phyloP scores from a whole-genome alignment of 2,888 invertebrate genomes.

The Shargacucullia verbasci region DNA sequence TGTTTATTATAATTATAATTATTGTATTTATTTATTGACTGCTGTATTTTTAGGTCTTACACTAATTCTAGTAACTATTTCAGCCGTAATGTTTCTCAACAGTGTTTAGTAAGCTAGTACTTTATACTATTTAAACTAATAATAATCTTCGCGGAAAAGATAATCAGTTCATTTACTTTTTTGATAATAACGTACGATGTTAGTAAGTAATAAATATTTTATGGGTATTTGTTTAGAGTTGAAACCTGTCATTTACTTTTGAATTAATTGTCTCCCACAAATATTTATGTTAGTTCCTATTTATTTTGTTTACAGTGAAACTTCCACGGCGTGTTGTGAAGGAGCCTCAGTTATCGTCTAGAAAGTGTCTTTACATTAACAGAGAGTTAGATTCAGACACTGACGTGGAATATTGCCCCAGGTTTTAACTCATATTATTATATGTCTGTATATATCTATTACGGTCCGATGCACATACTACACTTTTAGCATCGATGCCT shows the following conservation, averaged over 20 bases:
- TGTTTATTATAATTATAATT: no score
- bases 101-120: no score
- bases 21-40: not conserved
- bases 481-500: no score
- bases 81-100: no score
- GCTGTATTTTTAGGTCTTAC: no score
- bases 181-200: not conserved
- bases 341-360: constrained; percentile 74
- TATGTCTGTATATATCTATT: not conserved
- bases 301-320: constrained; percentile 39
- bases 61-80: no score
- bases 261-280: no score
- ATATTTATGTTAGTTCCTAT: no score
- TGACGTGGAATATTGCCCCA: constrained; percentile 77
- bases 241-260: no score
- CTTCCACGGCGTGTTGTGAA: constrained; percentile 62
- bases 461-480: no score
- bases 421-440: constrained; percentile 61
- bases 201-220: not conserved
- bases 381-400: constrained; percentile 82
- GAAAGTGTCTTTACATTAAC: constrained; percentile 74
- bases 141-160: not conserved
- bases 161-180: not conserved
- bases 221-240: not conserved
- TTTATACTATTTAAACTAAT: no score